Evolutionary conservation across 2,888 invertebrate species (phyloP), one percentile per base, ranked within the genome.

Genomic region (Chymomyza fuscimana): DNA sequence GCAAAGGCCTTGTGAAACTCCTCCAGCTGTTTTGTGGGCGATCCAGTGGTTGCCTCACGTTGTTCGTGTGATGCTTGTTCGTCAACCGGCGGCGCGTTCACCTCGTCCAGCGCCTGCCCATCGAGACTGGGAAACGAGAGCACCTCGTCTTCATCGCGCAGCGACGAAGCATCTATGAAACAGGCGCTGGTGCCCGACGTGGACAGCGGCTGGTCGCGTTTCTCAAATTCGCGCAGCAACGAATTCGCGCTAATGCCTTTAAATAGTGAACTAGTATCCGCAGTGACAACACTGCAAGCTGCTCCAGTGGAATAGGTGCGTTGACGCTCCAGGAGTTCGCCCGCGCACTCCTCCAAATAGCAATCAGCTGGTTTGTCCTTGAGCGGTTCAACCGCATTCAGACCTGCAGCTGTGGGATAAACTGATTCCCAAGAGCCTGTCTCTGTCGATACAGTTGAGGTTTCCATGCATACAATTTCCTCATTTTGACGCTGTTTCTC

Each of bases 151-250:
- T 96, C 96, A 89, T 96, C 96, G 25, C 94, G 93, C 75, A 96
- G 92, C 87, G 94, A 94, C 7, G 96, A 94, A 16, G 96, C 96
- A 90, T 96, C 96, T 78, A 96, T 96, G 82, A 96, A 96, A 89
- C 95, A 96, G 71, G 94, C 94, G 91, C 89, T 89, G 16, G 83
- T 82, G n/a, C 82, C 89, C 0, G 90, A 89, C 15, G 86, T 86
- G n/a, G 85, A 83, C 70, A 90, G 63, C 19, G 87, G 79, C 70
- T 89, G 89, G n/a, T 89, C 89, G 4, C 84, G 79, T 65, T 87
- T 83, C 72, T 88, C 87, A 46, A 89, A 76, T 36, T 89, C 76
- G 1, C 82, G 75, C 59, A 82, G 22, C 63, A 87, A n/a, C 3
- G 87, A 86, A 29, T 79, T 82, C 29, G 89, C 77, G 65, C 82